Percentiles rank a stretch among this genome's conserved stretches.
These are phyloP conservation scores for Listronotus bonariensis DNA, from an alignment of 1,140 invertebrate species.

Conservation along the genomic window DNA sequence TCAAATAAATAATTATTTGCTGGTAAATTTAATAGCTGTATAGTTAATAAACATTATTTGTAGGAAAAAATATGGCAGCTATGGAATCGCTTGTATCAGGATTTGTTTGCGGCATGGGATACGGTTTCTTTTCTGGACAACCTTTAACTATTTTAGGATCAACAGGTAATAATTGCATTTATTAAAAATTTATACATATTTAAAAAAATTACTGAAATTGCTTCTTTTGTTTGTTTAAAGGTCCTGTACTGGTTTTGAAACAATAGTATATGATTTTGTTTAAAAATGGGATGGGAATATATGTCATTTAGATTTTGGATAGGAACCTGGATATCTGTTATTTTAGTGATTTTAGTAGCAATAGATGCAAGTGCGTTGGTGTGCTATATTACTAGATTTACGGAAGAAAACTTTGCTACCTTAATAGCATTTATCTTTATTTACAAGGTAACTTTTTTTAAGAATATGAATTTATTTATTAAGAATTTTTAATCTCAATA, in stretches of 20 bases:
- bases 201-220: too few relatives aligned
- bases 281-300: slow-evolving; percentile 84
- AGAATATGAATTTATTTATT: background rate
- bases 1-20: too few relatives aligned
- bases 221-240: slow-evolving; percentile 13
- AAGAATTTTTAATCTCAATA: too few relatives aligned
- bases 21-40: too few relatives aligned
- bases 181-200: too few relatives aligned
- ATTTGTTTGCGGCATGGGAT: slow-evolving; percentile 93
- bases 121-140: slow-evolving; percentile 97
- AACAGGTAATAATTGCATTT: slow-evolving; percentile 63
- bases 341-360: slow-evolving; percentile 88
- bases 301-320: slow-evolving; percentile 93
- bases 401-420: slow-evolving; percentile 98
- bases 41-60: background rate
- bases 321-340: slow-evolving; percentile 89
- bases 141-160: slow-evolving; percentile 97
- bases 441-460: slow-evolving; percentile 78
- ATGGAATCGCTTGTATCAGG: slow-evolving; percentile 97
- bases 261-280: slow-evolving; percentile 93
- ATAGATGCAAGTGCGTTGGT: slow-evolving; percentile 96
- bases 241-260: slow-evolving; percentile 97
- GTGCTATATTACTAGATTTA: slow-evolving; percentile 99
- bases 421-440: slow-evolving; percentile 99
- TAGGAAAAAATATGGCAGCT: slow-evolving; percentile 83